Evolutionary conservation across 2,888 invertebrate genomes (phyloP).

Genomic region (Microctonus brassicae): DNA sequence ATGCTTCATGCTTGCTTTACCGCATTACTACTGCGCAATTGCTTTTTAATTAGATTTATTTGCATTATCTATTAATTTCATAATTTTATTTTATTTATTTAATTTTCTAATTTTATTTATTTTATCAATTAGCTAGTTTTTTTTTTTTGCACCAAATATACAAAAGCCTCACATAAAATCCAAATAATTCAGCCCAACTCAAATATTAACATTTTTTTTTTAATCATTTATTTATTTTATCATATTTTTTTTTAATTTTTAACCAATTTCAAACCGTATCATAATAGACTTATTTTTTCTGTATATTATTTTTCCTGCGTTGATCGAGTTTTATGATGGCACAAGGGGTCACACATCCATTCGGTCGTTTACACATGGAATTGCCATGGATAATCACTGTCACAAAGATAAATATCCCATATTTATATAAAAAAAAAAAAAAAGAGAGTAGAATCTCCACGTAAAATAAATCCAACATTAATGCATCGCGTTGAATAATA

Average conservation of each 20-base stretch:
- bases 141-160: conserved; percentile 10
- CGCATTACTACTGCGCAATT: conserved; percentile 28
- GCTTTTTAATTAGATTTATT: conserved; percentile 15
- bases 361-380: conserved; percentile 50
- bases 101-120: conserved; percentile 31
- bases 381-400: conserved; percentile 57
- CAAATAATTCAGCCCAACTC: conserved; percentile 33
- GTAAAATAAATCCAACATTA: neutral
- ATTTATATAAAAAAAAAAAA: neutral
- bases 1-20: conserved; percentile 47
- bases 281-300: conserved; percentile 53
- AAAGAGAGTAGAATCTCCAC: neutral
- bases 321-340: conserved; percentile 34
- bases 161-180: conserved; percentile 35
- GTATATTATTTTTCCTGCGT: conserved; percentile 37
- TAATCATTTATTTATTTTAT: conserved; percentile 48
- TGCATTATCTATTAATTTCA: conserved; percentile 25
- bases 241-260: conserved; percentile 49
- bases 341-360: conserved; percentile 50
- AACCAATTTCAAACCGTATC: conserved; percentile 1
- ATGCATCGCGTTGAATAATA: neutral
- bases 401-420: conserved; percentile 50
- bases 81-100: conserved; percentile 38
- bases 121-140: conserved; percentile 35
- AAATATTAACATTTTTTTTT: neutral